Evolutionary conservation across 1,140 invertebrate genomes (phyloP).

Genomic region (Scaptomyza montana): DNA sequence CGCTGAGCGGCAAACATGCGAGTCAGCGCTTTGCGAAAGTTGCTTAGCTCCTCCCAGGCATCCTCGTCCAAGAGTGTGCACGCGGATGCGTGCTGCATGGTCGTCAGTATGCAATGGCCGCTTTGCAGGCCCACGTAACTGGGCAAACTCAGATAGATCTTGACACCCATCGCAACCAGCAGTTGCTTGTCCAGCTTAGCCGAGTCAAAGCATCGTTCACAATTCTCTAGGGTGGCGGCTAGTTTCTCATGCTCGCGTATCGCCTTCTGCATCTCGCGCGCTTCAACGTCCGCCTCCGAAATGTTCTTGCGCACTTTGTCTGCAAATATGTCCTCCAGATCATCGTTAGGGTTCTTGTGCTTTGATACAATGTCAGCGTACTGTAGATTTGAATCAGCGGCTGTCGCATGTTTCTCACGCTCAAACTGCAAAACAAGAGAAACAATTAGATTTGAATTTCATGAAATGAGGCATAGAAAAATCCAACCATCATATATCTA

Average conservation of each 20-base stretch:
- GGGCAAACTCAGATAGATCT: conserved; percentile 93
- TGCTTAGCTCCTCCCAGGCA: conserved; percentile 94
- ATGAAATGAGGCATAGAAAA: too few relatives aligned
- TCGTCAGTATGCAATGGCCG: conserved; percentile 94
- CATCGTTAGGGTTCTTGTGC: conserved; percentile 88
- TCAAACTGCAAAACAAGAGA: conserved; percentile 87
- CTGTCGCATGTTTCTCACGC: conserved; percentile 92
- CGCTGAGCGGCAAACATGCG: conserved; percentile 90
- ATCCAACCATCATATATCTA: too few relatives aligned
- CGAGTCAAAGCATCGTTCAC: conserved; percentile 92
- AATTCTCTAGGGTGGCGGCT: conserved; percentile 87
- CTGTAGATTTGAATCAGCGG: conserved; percentile 91
- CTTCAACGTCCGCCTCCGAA: conserved; percentile 86
- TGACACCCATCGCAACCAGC: conserved; percentile 91
- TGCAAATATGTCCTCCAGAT: conserved; percentile 95
- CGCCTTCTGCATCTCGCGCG: conserved; percentile 88
- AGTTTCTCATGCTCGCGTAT: conserved; percentile 89
- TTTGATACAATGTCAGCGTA: conserved; percentile 90
- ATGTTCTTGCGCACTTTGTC: conserved; percentile 86
- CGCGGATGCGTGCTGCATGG: conserved; percentile 91
- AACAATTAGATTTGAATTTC: neutral
- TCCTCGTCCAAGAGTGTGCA: conserved; percentile 95
- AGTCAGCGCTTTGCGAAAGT: conserved; percentile 90
- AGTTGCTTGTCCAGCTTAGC: conserved; percentile 92
- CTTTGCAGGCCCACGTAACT: conserved; percentile 90